These are phyloP conservation scores for Hemibagrus wyckioides DNA, from an alignment of 2,113 vertebrate species.

Conservation along the genomic window DNA sequence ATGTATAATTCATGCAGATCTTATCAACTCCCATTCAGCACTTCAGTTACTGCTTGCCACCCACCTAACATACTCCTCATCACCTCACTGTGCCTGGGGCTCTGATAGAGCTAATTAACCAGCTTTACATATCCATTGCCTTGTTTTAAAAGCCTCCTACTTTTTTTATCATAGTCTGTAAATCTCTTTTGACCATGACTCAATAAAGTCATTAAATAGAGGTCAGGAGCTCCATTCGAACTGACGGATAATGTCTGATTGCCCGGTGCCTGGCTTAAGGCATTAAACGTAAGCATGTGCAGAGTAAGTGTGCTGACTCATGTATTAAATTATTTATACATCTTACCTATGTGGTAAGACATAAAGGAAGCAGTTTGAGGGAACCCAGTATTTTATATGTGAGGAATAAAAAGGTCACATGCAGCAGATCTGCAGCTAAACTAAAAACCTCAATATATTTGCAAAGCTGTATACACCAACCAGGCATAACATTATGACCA, in stretches of 20 bases:
- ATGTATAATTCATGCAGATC: constrained; percentile 43
- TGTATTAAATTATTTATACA: neutral
- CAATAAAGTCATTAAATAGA: neutral
- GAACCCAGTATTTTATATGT: neutral
- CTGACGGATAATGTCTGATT: neutral
- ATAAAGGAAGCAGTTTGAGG: neutral
- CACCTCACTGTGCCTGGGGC: constrained; percentile 12
- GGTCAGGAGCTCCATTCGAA: constrained; percentile 20
- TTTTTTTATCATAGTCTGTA: constrained; percentile 14
- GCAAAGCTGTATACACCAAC: too few species aligned
- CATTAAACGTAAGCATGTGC: neutral
- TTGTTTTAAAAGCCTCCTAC: constrained; percentile 4
- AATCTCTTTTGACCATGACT: neutral
- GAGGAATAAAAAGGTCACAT: neutral
- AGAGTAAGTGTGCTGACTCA: neutral
- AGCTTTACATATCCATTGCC: neutral
- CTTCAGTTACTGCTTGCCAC: constrained; percentile 41
- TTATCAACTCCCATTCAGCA: constrained; percentile 42
- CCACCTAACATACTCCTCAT: constrained; percentile 39
- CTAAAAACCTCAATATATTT: neutral
- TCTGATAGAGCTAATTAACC: constrained; percentile 24
- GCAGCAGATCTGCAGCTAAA: neutral
- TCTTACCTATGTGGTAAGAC: neutral
- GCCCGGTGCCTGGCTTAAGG: neutral
- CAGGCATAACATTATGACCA: too few species aligned